Evolutionary conservation across 1,140 invertebrate genomes (phyloP).

Genomic region (Pseudomyrmex gracilis): DNA sequence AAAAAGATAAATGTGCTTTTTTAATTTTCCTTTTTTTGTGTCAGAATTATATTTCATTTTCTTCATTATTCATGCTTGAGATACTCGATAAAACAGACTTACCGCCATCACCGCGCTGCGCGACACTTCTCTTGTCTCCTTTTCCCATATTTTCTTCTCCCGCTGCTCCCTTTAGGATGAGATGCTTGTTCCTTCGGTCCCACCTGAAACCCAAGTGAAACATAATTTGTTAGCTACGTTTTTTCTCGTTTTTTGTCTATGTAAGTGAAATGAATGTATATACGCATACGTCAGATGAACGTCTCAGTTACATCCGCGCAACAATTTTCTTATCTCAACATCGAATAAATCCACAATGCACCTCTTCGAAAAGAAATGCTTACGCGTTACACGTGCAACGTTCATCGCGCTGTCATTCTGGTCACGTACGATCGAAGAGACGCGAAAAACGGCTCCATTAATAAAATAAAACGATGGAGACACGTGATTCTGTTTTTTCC

Average conservation of each 20-base stretch:
- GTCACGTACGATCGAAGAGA: conserved; percentile 14
- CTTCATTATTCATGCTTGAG: conserved; percentile 6
- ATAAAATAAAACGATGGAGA: conserved; percentile 33
- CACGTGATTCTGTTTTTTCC: conserved; percentile 27
- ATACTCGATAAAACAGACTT: conserved; percentile 72
- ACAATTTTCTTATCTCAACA: conserved; percentile 5
- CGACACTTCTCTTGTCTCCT: conserved; percentile 83
- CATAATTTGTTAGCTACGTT: conserved; percentile 46
- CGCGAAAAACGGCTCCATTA: conserved; percentile 17
- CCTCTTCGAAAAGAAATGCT: neutral
- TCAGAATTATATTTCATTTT: neutral
- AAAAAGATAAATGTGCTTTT: too few species aligned
- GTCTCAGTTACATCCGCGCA: neutral
- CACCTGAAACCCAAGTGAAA: conserved; percentile 78
- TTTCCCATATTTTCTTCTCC: conserved; percentile 84
- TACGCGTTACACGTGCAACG: conserved; percentile 16
- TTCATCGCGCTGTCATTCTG: neutral
- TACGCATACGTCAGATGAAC: neutral
- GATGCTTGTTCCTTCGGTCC: conserved; percentile 73
- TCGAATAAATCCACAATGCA: neutral
- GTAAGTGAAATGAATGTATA: neutral
- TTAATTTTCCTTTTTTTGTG: too few species aligned
- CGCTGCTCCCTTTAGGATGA: conserved; percentile 70
- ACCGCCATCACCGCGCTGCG: conserved; percentile 83
- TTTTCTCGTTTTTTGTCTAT: neutral